Conservation (phyloP, 2,113 vertebrate species). For the Enhydra lutris region DNA sequence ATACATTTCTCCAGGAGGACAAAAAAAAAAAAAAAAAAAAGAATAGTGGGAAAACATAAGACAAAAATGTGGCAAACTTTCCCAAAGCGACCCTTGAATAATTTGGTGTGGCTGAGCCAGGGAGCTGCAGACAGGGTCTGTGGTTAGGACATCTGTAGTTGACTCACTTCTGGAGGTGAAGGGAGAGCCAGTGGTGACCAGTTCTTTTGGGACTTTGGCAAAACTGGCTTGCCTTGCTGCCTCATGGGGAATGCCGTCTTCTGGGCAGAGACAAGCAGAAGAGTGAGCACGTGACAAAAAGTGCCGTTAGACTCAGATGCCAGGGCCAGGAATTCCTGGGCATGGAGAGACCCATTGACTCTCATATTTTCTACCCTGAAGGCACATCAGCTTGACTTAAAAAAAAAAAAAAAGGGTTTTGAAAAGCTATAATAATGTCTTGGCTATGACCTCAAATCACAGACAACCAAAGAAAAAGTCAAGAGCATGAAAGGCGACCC, state of each 20-base stretch:
- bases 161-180: not conserved
- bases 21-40: too few relatives aligned
- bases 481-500: rapidly evolving
- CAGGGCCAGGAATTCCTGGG: not conserved
- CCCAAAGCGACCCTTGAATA: not conserved
- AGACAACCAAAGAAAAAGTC: not conserved
- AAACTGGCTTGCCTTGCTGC: rapidly evolving
- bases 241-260: rapidly evolving
- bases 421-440: rapidly evolving
- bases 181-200: rapidly evolving
- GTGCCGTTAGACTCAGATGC: too few relatives aligned
- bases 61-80: not conserved
- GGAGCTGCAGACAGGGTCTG: rapidly evolving
- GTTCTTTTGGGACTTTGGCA: not conserved
- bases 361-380: rapidly evolving
- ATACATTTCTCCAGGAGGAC: not conserved
- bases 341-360: rapidly evolving
- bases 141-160: rapidly evolving
- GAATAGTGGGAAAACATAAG: not conserved
- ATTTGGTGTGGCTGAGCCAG: rapidly evolving
- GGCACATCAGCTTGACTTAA: rapidly evolving
- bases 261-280: rapidly evolving
- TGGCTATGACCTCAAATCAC: not conserved
- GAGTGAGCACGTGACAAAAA: rapidly evolving
- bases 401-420: not conserved